Conservation (phyloP, 2,888 invertebrate species). For the Drosophila formosana region DNA sequence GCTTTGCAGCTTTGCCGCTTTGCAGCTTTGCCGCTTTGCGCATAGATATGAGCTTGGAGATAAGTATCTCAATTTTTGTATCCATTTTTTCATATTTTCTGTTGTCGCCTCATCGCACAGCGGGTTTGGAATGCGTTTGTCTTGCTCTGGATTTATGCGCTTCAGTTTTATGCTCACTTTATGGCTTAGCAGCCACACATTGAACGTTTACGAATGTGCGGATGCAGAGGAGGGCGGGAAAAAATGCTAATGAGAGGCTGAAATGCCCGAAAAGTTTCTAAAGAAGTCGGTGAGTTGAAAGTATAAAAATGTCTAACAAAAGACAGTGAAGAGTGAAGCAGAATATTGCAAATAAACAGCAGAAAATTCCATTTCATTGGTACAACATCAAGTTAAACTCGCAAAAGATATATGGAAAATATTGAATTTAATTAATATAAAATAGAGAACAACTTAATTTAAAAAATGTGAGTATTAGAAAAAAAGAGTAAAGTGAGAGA, state of each 20-base stretch:
- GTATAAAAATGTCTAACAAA: no score
- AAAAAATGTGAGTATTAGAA: no score
- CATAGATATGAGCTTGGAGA: not conserved
- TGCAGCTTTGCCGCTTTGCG: not conserved
- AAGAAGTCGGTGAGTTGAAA: no score
- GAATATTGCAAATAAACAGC: no score
- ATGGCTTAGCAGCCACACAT: not conserved
- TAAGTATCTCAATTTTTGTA: constrained; percentile 23
- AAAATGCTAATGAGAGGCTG: not conserved
- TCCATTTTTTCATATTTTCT: constrained; percentile 6
- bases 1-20: not conserved
- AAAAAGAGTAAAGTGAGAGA: not conserved
- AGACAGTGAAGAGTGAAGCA: no score
- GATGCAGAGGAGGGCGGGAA: not conserved
- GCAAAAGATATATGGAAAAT: no score
- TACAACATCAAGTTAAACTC: no score
- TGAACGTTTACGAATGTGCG: constrained; percentile 2
- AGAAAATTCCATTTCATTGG: no score
- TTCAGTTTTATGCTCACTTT: not conserved
- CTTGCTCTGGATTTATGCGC: not conserved
- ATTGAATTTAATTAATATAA: not conserved
- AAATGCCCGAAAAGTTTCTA: no score
- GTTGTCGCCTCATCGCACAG: not conserved
- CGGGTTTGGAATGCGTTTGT: not conserved
- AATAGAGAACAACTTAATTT: no score